Conservation (phyloP, 2,113 vertebrate genomes). For the Uria aalge region DNA sequence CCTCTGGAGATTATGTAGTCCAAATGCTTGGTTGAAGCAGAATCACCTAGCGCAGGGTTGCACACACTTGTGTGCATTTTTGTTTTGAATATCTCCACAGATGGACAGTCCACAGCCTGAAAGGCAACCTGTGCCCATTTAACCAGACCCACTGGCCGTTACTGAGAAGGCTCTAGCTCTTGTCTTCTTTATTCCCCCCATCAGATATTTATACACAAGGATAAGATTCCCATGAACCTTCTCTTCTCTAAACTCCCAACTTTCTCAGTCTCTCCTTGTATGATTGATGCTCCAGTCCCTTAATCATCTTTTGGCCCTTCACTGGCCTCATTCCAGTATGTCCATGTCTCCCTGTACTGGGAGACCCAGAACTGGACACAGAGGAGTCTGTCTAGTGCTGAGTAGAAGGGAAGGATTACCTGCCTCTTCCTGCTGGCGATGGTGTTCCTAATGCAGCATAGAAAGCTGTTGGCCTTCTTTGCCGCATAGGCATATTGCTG, state of each 20-base stretch:
- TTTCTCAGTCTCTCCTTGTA: not conserved
- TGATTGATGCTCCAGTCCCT: not conserved
- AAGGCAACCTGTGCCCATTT: not conserved
- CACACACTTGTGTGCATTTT: not conserved
- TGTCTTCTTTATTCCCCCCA: too few species aligned
- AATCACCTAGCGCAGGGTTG: not conserved
- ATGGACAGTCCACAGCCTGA: not conserved
- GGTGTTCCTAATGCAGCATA: not conserved
- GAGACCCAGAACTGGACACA: not conserved
- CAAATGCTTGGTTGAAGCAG: not conserved
- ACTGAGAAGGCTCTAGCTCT: not conserved
- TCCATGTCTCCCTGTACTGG: not conserved
- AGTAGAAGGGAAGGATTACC: not conserved
- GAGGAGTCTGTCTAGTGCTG: not conserved
- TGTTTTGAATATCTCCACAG: not conserved
- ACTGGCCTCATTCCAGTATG: not conserved
- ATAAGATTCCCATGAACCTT: not conserved
- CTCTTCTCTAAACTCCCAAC: not conserved
- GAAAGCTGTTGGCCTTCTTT: not conserved
- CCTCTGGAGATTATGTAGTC: not conserved
- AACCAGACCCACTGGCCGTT: not conserved
- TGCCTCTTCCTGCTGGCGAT: not conserved
- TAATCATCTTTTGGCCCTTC: not conserved
- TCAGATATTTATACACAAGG: not conserved
- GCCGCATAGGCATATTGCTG: not conserved